These are phyloP conservation scores for Chesias legatella DNA, from an alignment of 2,888 invertebrate species.

Conservation along the genomic window DNA sequence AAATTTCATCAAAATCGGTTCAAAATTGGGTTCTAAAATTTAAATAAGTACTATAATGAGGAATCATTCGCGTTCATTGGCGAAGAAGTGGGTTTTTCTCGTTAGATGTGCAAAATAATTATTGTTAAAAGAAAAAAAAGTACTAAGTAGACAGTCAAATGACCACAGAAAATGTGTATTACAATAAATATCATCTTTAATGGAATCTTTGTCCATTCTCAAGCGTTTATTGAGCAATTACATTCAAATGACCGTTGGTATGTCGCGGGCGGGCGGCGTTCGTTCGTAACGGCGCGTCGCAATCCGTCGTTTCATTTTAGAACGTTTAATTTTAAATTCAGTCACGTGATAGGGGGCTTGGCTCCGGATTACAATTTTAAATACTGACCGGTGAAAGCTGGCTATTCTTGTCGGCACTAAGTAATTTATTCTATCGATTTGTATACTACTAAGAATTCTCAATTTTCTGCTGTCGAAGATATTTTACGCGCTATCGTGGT, in stretches of 20 bases:
- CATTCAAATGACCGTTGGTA: constrained; percentile 23
- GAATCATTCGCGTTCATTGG: too few relatives aligned
- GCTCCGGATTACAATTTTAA: constrained; percentile 29
- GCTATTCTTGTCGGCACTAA: constrained; percentile 28
- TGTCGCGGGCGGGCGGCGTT: constrained; percentile 22
- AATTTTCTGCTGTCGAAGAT: too few relatives aligned
- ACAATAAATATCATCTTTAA: too few relatives aligned
- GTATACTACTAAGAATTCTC: not conserved
- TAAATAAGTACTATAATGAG: too few relatives aligned
- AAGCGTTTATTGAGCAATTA: constrained; percentile 12
- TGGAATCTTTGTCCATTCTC: constrained; percentile 6
- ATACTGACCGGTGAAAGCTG: constrained; percentile 30
- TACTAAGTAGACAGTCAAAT: too few relatives aligned
- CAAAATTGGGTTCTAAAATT: too few relatives aligned
- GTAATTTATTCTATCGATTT: constrained; percentile 9
- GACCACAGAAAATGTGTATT: too few relatives aligned
- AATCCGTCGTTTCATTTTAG: constrained; percentile 30
- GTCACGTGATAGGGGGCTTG: constrained; percentile 55
- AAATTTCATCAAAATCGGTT: too few relatives aligned
- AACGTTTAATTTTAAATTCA: constrained; percentile 40
- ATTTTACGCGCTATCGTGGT: too few relatives aligned
- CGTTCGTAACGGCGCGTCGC: constrained; percentile 34
- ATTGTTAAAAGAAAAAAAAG: too few relatives aligned
- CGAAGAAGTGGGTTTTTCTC: too few relatives aligned
- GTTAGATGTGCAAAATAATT: too few relatives aligned